Percentiles rank a stretch among this genome's conserved stretches.
These are phyloP conservation scores for Champsocephalus esox DNA, from an alignment of 2,797 vertebrate species.

Conservation along the genomic window DNA sequence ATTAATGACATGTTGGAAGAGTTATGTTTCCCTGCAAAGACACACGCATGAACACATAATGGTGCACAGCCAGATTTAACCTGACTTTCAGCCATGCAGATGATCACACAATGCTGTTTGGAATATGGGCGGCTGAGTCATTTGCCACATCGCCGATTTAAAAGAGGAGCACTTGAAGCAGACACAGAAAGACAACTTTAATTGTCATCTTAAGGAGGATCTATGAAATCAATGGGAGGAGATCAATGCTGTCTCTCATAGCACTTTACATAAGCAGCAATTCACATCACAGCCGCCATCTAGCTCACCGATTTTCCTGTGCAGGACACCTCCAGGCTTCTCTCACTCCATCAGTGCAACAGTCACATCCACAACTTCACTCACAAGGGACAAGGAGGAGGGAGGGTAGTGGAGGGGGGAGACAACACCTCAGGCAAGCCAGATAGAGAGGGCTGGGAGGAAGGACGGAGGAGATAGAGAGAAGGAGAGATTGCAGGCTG, in stretches of 20 bases:
- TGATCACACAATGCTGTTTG: constrained; percentile 46
- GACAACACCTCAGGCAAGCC: constrained; percentile 60
- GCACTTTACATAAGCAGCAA: constrained; percentile 79
- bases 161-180: constrained; percentile 78
- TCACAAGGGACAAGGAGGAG: constrained; percentile 47
- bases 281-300: constrained; percentile 77
- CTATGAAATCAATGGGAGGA: constrained; percentile 82
- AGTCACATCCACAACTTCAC: constrained; percentile 74
- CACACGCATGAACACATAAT: constrained; percentile 46
- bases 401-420: constrained; percentile 24
- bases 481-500: constrained; percentile 38
- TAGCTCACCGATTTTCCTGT: constrained; percentile 74
- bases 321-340: constrained; percentile 71
- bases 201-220: constrained; percentile 81
- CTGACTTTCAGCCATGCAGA: constrained; percentile 59
- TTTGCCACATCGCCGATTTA: constrained; percentile 69
- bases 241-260: constrained; percentile 75
- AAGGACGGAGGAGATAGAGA: constrained; percentile 4
- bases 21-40: constrained; percentile 23
- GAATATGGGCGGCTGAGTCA: constrained; percentile 54
- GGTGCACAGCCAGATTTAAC: constrained; percentile 57
- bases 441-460: constrained; percentile 56
- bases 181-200: constrained; percentile 80
- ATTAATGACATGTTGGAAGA: constrained; percentile 47
- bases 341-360: constrained; percentile 71